Evolutionary conservation across 2,113 vertebrate species (phyloP).

Genomic region (Caracal caracal): DNA sequence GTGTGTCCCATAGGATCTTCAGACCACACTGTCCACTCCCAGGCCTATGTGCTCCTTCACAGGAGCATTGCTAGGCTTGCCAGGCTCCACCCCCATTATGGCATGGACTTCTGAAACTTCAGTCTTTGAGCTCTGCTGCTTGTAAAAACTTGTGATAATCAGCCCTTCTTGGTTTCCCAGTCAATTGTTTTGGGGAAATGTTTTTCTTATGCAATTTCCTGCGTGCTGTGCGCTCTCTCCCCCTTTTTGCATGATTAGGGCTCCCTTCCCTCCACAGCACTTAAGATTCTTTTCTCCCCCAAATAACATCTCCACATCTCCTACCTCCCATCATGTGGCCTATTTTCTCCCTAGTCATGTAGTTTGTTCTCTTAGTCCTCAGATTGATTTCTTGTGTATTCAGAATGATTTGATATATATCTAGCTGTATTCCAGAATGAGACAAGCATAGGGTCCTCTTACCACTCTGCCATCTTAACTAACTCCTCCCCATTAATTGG

Average conservation of each 20-base stretch:
- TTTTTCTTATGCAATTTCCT: neutral
- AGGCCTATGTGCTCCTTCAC: neutral
- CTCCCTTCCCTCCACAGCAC: neutral
- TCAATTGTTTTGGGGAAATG: neutral
- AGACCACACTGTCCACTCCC: neutral
- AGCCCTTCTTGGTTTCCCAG: neutral
- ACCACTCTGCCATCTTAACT: neutral
- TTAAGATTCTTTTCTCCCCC: neutral
- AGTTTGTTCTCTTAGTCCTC: neutral
- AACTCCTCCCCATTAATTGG: neutral
- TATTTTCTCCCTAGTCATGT: neutral
- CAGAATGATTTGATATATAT: neutral
- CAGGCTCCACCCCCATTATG: neutral
- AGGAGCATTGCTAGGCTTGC: neutral
- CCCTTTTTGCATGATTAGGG: neutral
- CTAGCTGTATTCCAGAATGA: neutral
- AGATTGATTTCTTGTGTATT: neutral
- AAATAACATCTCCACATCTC: neutral
- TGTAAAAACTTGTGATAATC: neutral
- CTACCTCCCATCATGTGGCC: neutral
- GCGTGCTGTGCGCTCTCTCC: neutral
- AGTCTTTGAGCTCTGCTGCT: neutral
- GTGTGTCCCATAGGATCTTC: neutral
- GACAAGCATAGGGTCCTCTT: neutral
- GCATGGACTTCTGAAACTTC: neutral